Evolutionary conservation across 2,113 vertebrate species (phyloP).

Genomic region (Brachyistius frenatus): DNA sequence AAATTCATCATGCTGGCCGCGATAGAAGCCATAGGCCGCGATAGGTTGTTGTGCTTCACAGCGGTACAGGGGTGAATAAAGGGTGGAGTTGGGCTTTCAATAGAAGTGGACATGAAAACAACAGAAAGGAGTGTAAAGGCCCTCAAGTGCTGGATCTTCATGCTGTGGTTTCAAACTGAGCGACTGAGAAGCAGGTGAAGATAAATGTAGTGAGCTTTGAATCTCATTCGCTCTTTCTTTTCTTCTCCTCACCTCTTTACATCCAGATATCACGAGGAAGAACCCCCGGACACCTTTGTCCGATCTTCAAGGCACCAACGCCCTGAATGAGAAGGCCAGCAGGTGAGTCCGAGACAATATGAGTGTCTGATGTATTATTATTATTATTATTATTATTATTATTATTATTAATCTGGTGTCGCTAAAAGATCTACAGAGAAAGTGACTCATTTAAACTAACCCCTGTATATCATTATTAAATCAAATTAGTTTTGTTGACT

Average conservation of each 20-base stretch:
- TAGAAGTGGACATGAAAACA: neutral
- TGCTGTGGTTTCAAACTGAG: neutral
- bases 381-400: too few relatives aligned
- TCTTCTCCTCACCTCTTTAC: neutral
- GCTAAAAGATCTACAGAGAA: too few relatives aligned
- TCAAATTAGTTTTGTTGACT: neutral
- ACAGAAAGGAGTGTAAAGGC: neutral
- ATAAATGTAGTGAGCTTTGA: neutral
- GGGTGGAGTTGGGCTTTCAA: neutral
- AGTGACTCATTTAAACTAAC: too few relatives aligned
- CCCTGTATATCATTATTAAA: neutral
- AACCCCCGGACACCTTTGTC: conserved; percentile 91
- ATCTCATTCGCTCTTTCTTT: neutral
- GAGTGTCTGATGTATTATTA: too few relatives aligned
- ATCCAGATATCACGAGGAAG: conserved; percentile 90
- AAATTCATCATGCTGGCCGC: neutral
- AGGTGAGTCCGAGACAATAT: conserved; percentile 82
- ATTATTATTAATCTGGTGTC: too few relatives aligned
- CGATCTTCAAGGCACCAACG: conserved; percentile 93
- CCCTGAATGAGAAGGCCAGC: conserved; percentile 89
- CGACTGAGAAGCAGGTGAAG: neutral
- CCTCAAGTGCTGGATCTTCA: neutral
- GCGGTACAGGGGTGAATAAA: neutral
- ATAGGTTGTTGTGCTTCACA: neutral
- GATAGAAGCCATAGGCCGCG: neutral